A percentile compares a stretch with the other conserved stretches of the same genome.
These are phyloP conservation scores for Catocala nupta DNA, from an alignment of 2,888 invertebrate genomes.

Conservation along the genomic window DNA sequence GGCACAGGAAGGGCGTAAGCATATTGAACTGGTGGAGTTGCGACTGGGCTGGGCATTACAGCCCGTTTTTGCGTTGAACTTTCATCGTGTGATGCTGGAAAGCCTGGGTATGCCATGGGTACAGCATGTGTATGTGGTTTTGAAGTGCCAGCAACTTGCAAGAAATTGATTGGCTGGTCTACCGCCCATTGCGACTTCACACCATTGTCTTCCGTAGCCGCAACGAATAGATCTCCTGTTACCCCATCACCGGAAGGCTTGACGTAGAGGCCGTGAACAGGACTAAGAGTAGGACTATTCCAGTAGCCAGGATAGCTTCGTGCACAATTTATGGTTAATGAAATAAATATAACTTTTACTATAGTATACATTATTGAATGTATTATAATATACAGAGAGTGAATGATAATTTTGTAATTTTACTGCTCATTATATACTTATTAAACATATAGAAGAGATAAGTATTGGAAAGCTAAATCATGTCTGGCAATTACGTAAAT, in stretches of 20 bases:
- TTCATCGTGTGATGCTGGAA: slow-evolving; percentile 58
- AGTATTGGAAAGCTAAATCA: slow-evolving; percentile 28
- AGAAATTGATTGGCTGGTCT: slow-evolving; percentile 75
- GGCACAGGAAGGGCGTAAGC: slow-evolving; percentile 66
- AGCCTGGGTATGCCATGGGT: slow-evolving; percentile 55
- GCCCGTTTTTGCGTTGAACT: slow-evolving; percentile 67
- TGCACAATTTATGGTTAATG: slow-evolving; percentile 46
- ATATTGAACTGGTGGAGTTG: slow-evolving; percentile 68
- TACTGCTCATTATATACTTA: slow-evolving; percentile 47
- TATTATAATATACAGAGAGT: slow-evolving; percentile 4
- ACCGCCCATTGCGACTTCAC: slow-evolving; percentile 77
- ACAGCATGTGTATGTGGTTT: slow-evolving; percentile 55
- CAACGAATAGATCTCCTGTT: slow-evolving; percentile 81
- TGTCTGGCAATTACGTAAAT: slow-evolving; percentile 20
- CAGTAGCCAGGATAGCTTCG: slow-evolving; percentile 57
- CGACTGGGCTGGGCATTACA: slow-evolving; percentile 59
- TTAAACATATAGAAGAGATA: slow-evolving; percentile 21
- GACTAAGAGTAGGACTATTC: slow-evolving; percentile 66
- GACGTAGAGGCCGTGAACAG: slow-evolving; percentile 79
- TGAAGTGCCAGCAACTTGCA: slow-evolving; percentile 58
- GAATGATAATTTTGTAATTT: slow-evolving; percentile 24
- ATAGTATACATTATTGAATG: slow-evolving; percentile 29
- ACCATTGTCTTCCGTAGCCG: slow-evolving; percentile 79
- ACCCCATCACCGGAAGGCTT: slow-evolving; percentile 78
- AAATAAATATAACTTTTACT: slow-evolving; percentile 21